Conservation (phyloP, 2,797 vertebrate genomes). For the Holocentrus rufus region DNA sequence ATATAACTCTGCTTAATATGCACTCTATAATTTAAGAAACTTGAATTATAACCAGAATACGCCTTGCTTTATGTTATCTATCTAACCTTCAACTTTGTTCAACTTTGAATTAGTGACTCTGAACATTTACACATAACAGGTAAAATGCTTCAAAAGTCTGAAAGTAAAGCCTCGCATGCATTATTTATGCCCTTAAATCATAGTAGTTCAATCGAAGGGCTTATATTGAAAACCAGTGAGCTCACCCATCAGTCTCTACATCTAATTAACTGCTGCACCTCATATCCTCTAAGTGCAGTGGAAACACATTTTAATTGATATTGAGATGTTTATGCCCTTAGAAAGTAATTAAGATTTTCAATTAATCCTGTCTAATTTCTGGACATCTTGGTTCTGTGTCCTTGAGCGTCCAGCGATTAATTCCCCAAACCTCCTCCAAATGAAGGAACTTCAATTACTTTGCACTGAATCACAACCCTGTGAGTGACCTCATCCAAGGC, state of each 20-base stretch:
- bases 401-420: constrained; percentile 84
- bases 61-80: constrained; percentile 80
- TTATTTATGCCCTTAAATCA: constrained; percentile 84
- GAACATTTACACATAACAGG: constrained; percentile 79
- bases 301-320: constrained; percentile 89
- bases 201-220: constrained; percentile 79
- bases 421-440: constrained; percentile 81
- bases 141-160: constrained; percentile 61
- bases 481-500: constrained; percentile 80
- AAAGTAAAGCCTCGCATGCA: constrained; percentile 77
- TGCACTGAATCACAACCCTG: constrained; percentile 76
- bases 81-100: constrained; percentile 86
- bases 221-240: constrained; percentile 80
- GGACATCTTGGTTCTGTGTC: constrained; percentile 85
- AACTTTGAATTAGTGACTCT: constrained; percentile 81
- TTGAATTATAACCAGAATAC: constrained; percentile 83
- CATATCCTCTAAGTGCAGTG: constrained; percentile 84
- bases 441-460: constrained; percentile 83
- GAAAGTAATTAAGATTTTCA: constrained; percentile 90
- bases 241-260: constrained; percentile 82
- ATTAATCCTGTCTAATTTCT: constrained; percentile 88
- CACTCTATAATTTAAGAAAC: constrained; percentile 86
- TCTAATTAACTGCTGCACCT: constrained; percentile 86
- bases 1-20: constrained; percentile 88
- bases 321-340: constrained; percentile 88